Conservation (phyloP, 2,888 invertebrate species). For the Deilephila porcellus region DNA sequence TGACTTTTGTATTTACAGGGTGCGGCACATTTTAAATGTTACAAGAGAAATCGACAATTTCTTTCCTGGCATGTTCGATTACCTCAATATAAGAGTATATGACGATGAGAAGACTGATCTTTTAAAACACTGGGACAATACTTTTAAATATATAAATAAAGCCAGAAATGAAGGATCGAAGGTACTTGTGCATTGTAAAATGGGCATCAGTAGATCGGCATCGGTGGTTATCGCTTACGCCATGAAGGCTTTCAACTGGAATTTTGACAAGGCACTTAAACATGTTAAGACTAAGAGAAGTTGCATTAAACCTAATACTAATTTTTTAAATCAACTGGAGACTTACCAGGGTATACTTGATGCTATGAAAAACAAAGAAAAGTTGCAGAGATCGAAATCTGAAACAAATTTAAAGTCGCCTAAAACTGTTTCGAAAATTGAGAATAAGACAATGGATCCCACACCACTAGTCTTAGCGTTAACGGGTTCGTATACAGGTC, state of each 20-base stretch:
- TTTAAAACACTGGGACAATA: slow-evolving; percentile 98
- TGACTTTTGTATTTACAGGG: slow-evolving; percentile 85
- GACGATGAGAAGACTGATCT: slow-evolving; percentile 99
- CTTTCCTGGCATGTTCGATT: slow-evolving; percentile 98
- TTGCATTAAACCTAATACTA: slow-evolving; percentile 98
- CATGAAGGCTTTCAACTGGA: slow-evolving; percentile 99
- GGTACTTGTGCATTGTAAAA: slow-evolving; percentile 99
- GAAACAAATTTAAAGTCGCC: slow-evolving; percentile 94
- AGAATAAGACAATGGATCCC: slow-evolving; percentile 85
- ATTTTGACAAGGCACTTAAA: slow-evolving; percentile 93
- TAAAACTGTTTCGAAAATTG: slow-evolving; percentile 82
- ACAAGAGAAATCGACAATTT: slow-evolving; percentile 99
- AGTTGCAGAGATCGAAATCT: slow-evolving; percentile 95
- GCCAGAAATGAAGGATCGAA: slow-evolving; percentile 96
- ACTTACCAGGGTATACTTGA: slow-evolving; percentile 98
- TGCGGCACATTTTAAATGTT: slow-evolving; percentile 98
- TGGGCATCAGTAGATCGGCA: slow-evolving; percentile 99
- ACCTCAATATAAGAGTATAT: slow-evolving; percentile 97
- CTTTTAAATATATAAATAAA: slow-evolving; percentile 97
- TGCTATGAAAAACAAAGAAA: slow-evolving; percentile 98
- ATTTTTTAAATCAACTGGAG: slow-evolving; percentile 96
- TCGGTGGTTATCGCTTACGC: slow-evolving; percentile 99
- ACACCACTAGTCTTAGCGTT: slow-evolving; percentile 86
- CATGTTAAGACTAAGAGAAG: slow-evolving; percentile 96
- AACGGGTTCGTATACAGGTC: slow-evolving; percentile 72